Evolutionary conservation across 2,888 invertebrate genomes (phyloP), one percentile per base, ranked within the genome.

Genomic region (Parasteatoda lunata): DNA sequence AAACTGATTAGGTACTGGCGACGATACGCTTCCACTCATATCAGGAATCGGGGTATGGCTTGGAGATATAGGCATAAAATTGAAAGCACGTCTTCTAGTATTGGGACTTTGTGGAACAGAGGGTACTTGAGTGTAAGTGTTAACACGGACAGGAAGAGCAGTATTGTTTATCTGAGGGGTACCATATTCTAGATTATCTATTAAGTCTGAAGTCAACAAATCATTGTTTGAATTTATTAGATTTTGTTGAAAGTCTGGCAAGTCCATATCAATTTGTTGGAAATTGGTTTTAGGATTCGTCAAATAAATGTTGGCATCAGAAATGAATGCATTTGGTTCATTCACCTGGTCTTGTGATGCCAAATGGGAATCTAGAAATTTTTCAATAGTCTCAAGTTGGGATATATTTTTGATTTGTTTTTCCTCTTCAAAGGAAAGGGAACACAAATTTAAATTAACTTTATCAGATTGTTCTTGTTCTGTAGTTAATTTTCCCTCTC

Each of bases 61-160:
- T 8, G 96, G 96, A 59, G 96, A 96, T 91, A 97, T 97, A 0
- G 97, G 97, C 52, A 95, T 95, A 91, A 97, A 97, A 91, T 95
- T 96, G 91, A 96, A 97, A 91, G 95, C 95, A 91, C 95, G 95
- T 72, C 95, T 94, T 88, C 95, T 93, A 69, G 95, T 95, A 89
- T 95, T 96, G 9, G 95, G 96, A 92, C 95, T 95, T 89, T 95
- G 95, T 0, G 95, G 95, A 77, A 95, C 94, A 69, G 90, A 90
- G 11, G 90, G 89, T 70, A 89, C 79, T 84, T 89, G 88, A 59
- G 88, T 89, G 7, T 82, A 82, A 7, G 82, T 80, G 64, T 64
- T 86, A 11, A 77, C 83, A 45, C 81, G 79, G 5, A 52, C 75
- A 70, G 77, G 66, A 68, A 45, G 52, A 30, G 70, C n/a, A 48